A percentile compares a stretch with the other conserved stretches of the same genome.
Conservation (phyloP, 2,888 invertebrate species). For the Drosophila emarginata region DNA sequence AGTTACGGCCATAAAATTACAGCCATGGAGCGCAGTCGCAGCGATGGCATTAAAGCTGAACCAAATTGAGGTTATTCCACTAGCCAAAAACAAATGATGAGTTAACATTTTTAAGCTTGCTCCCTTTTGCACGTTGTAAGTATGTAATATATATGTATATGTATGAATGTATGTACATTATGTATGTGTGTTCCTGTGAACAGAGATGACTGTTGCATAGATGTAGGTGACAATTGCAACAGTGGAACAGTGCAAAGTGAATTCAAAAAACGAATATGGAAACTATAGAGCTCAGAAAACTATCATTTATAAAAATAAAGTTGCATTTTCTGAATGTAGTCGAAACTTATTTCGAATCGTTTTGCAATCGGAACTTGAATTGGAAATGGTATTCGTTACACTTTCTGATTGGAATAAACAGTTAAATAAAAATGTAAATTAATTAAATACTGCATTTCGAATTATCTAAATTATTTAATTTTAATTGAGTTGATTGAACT, state of each 20-base stretch:
- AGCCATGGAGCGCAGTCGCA: constrained; percentile 68
- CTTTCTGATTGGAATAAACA: too few relatives aligned
- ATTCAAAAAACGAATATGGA: too few relatives aligned
- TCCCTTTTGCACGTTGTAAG: not conserved
- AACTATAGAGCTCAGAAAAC: not conserved
- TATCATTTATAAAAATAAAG: too few relatives aligned
- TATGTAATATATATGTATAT: constrained; percentile 14
- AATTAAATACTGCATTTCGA: too few relatives aligned
- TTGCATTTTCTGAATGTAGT: too few relatives aligned
- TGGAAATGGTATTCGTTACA: too few relatives aligned
- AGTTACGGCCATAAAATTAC: constrained; percentile 53
- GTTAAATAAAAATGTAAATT: too few relatives aligned
- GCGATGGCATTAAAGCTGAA: constrained; percentile 47
- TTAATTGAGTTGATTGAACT: too few relatives aligned
- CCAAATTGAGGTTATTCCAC: constrained; percentile 75
- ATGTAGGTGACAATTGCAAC: not conserved
- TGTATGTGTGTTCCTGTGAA: not conserved
- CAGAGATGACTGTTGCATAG: not conserved
- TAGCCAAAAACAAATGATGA: constrained; percentile 59
- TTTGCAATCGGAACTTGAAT: too few relatives aligned
- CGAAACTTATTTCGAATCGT: too few relatives aligned
- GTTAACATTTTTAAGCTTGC: constrained; percentile 61
- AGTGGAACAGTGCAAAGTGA: not conserved
- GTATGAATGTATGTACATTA: not conserved
- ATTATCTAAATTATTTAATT: too few relatives aligned